Conservation (phyloP, 2,797 vertebrate species). For the Cynopterus sphinx region DNA sequence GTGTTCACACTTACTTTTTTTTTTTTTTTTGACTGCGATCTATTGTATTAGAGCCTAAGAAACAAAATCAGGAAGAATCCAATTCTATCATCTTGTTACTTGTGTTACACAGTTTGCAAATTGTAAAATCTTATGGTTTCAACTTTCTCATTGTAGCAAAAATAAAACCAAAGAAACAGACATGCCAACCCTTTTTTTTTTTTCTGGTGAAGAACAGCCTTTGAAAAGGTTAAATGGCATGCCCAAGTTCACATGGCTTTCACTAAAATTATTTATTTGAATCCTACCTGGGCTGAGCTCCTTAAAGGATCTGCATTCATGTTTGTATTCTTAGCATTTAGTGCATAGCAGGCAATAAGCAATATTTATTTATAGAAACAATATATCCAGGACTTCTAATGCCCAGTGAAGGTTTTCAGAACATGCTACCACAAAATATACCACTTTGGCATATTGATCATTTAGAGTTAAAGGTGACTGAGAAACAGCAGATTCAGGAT, state of each 20-base stretch:
- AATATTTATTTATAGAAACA: not conserved
- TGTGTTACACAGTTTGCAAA: not conserved
- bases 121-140: not conserved
- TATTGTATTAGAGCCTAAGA: not conserved
- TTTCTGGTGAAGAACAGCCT: not conserved
- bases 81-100: not conserved
- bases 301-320: not conserved
- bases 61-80: not conserved
- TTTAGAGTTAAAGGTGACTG: not conserved
- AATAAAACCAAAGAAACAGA: not conserved
- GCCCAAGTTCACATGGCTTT: not conserved
- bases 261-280: not conserved
- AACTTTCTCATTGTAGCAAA: not conserved
- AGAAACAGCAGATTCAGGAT: not conserved
- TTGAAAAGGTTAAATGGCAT: not conserved
- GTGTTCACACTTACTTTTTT: not conserved
- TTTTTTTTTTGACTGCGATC: not conserved
- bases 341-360: not conserved
- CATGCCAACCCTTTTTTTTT: not conserved
- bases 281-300: not conserved
- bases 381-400: not conserved
- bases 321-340: not conserved
- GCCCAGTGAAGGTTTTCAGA: not conserved
- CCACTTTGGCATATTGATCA: not conserved
- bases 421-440: not conserved